Base-by-base conservation (phyloP, 2,888 invertebrate species). In the Neoitamus cyanurus region DNA sequence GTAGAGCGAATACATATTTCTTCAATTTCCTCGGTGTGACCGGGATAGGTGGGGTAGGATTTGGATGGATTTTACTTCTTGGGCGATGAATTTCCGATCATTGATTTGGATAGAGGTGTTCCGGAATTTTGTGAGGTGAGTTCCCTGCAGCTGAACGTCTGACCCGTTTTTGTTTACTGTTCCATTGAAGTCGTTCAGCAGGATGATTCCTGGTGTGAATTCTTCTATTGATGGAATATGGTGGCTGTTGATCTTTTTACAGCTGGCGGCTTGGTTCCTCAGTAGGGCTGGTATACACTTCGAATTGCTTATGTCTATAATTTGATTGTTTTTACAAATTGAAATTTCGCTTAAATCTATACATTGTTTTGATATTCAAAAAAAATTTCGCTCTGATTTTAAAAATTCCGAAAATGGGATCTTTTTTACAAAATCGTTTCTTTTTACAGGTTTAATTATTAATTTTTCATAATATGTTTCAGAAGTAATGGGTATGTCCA, bases 211-310 rank as follows among this genome's bases (percentile, higher is more conserved):
- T 0, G 83, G 25, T n/a, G 48, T n/a, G 9, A 83, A n/a, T 83
- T 83, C 83, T 15, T 83, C 83, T 3, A 83, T 31, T 13, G 72
- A 73, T 36, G 83, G 83, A 11, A 83, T 25, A 15, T 83, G 83
- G 73, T 83, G 83, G 30, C 42, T 46, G 28, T 72, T 83, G 31
- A 30, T 83, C 34, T 20, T 73, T 3, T 25, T 73, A 42, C 83
- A 83, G 20, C 15, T 83, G 30, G 69, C 20, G 13, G 3, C 25
- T 42, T 70, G 36, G 42, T 25, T 83, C 11, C n/a, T 83, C n/a
- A 83, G 42, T 37, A 83, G 25, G 9, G 20, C 25, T 58, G 36
- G 68, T 31, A 83, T 83, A 37, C 83, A 83, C n/a, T 13, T 36
- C 3, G 13, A 15, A 1, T 83, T 70, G 13, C 83, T 83, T 70